Percentiles rank a stretch among this genome's conserved stretches.
These are phyloP conservation scores for Xerus rutilus DNA, from an alignment of 2,797 vertebrate genomes.

Conservation along the genomic window DNA sequence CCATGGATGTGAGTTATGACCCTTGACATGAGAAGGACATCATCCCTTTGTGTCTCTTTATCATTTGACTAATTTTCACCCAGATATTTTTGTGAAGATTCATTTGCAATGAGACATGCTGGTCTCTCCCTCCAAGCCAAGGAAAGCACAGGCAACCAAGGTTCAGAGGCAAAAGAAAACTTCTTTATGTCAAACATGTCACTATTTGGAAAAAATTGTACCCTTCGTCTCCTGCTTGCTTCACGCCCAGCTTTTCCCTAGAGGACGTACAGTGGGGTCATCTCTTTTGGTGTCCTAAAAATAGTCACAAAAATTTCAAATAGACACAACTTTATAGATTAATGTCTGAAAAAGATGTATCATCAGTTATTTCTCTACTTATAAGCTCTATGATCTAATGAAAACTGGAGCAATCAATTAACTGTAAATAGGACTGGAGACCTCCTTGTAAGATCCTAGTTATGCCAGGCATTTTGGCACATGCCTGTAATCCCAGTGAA, in stretches of 20 bases:
- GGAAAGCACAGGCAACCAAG: constrained; percentile 5
- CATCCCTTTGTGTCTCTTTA: background rate
- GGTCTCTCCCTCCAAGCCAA: background rate
- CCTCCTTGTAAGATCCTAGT: background rate
- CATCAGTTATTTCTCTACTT: background rate
- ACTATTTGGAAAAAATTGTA: background rate
- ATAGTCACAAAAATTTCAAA: background rate
- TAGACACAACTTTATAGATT: background rate
- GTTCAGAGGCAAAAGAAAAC: constrained; percentile 31
- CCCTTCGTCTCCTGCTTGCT: background rate
- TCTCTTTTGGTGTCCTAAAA: constrained; percentile 9
- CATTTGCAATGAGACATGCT: background rate
- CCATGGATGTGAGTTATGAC: background rate
- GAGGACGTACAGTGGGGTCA: background rate
- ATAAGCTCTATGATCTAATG: background rate
- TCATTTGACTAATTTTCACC: constrained; percentile 46
- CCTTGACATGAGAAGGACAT: background rate
- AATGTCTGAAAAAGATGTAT: constrained; percentile 3
- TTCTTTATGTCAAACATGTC: constrained; percentile 25
- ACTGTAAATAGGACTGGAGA: background rate
- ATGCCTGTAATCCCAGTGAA: too few species aligned
- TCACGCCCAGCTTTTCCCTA: background rate
- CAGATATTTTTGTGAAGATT: constrained; percentile 30
- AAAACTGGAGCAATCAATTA: background rate
- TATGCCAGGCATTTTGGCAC: too few species aligned